phyloP scores from a whole-genome alignment of 1,140 invertebrate species.

The Lepidurus arcticus region DNA sequence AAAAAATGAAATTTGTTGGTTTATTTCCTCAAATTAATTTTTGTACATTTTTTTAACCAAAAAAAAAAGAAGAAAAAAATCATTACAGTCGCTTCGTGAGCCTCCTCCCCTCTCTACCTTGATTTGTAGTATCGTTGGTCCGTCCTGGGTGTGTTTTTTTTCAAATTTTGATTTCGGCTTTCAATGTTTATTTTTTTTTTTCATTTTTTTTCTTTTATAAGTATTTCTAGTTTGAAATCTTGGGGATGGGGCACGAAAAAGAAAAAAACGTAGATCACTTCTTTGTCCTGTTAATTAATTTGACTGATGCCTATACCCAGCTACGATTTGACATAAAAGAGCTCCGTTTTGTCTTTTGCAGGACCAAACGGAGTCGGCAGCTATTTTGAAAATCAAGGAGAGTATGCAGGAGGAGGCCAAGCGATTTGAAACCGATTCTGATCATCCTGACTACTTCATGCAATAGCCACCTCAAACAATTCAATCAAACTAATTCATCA shows the following conservation, averaged over 20 bases:
- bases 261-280: too few species aligned
- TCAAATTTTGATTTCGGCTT: constrained; percentile 27
- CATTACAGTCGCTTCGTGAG: constrained; percentile 11
- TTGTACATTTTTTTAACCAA: not conserved
- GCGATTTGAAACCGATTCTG: constrained; percentile 97
- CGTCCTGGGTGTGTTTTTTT: constrained; percentile 17
- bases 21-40: constrained; percentile 26
- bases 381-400: constrained; percentile 99
- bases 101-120: constrained; percentile 27
- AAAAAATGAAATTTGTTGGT: constrained; percentile 30
- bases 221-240: not conserved
- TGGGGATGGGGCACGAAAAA: too few species aligned
- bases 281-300: too few species aligned
- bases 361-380: constrained; percentile 96
- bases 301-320: not conserved
- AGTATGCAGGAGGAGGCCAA: constrained; percentile 99
- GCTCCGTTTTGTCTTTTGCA: constrained; percentile 49
- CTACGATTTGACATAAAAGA: constrained; percentile 4
- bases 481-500: not conserved
- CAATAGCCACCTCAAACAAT: constrained; percentile 55
- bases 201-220: constrained; percentile 28
- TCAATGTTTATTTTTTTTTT: constrained; percentile 16
- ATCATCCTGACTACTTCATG: constrained; percentile 94
- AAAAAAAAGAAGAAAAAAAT: not conserved
- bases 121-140: constrained; percentile 23